Conservation (phyloP, 92 coral and sea anemone genomes). For the Epizoanthus illoricatus region DNA sequence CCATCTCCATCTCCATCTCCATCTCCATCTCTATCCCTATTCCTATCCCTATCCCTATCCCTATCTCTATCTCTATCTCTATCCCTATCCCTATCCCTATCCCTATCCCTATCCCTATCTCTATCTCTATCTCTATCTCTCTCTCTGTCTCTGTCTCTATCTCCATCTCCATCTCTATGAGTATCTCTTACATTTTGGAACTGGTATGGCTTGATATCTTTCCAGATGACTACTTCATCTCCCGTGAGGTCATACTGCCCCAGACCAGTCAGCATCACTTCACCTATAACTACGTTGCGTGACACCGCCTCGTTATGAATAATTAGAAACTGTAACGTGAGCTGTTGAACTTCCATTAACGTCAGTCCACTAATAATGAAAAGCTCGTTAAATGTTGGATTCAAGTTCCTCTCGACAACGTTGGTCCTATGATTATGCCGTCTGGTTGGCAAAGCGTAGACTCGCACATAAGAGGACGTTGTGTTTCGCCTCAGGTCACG, state of each 20-base stretch:
- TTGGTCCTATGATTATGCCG: constrained; percentile 94
- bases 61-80: not conserved
- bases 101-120: too few relatives aligned
- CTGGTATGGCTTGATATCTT: constrained; percentile 78
- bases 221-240: constrained; percentile 82
- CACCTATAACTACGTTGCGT: constrained; percentile 94
- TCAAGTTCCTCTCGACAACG: constrained; percentile 74
- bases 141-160: not conserved
- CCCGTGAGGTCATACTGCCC: constrained; percentile 71
- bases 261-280: constrained; percentile 75
- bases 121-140: not conserved
- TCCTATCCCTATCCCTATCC: not conserved
- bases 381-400: constrained; percentile 92
- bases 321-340: constrained; percentile 85
- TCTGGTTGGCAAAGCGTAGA: constrained; percentile 93
- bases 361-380: constrained; percentile 95
- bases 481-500: constrained; percentile 95
- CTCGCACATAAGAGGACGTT: constrained; percentile 83
- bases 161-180: not conserved
- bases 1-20: too few relatives aligned
- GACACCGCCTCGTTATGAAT: constrained; percentile 92
- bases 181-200: constrained; percentile 82
- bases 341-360: constrained; percentile 88
- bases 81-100: not conserved
- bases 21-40: too few relatives aligned